Conservation (phyloP, 1,140 invertebrate species). For the Laodelphax striatellus region DNA sequence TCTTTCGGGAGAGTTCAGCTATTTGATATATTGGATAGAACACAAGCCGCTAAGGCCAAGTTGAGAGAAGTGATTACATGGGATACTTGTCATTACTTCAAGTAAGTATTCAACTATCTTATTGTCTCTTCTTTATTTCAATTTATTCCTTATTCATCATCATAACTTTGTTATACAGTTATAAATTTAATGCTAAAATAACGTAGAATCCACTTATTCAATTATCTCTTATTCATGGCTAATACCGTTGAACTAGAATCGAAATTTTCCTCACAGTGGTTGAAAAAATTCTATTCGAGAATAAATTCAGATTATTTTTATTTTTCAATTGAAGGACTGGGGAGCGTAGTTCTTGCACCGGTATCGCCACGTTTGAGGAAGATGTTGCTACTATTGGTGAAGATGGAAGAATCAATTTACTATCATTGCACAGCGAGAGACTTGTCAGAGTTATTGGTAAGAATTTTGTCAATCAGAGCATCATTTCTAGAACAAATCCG, state of each 20-base stretch:
- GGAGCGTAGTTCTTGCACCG: constrained; percentile 49
- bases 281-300: no score
- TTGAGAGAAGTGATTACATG: constrained; percentile 38
- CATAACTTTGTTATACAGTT: not conserved
- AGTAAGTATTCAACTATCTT: constrained; percentile 29
- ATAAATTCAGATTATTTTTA: not conserved
- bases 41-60: constrained; percentile 32
- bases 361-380: constrained; percentile 51
- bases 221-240: not conserved
- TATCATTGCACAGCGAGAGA: constrained; percentile 47
- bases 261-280: no score
- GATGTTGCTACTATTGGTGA: constrained; percentile 68
- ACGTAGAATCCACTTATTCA: not conserved
- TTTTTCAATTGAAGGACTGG: constrained; percentile 20
- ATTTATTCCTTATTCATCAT: not conserved
- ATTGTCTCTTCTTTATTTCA: not conserved
- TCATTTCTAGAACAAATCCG: no score
- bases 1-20: constrained; percentile 50
- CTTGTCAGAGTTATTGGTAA: constrained; percentile 48
- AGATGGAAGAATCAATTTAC: constrained; percentile 63
- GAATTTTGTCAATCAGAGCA: no score
- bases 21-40: constrained; percentile 42
- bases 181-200: not conserved
- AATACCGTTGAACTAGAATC: not conserved
- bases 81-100: constrained; percentile 51